Evolutionary conservation across 1,140 invertebrate species (phyloP), one percentile per base, ranked within the genome.

Genomic region (Lucilia sericata): DNA sequence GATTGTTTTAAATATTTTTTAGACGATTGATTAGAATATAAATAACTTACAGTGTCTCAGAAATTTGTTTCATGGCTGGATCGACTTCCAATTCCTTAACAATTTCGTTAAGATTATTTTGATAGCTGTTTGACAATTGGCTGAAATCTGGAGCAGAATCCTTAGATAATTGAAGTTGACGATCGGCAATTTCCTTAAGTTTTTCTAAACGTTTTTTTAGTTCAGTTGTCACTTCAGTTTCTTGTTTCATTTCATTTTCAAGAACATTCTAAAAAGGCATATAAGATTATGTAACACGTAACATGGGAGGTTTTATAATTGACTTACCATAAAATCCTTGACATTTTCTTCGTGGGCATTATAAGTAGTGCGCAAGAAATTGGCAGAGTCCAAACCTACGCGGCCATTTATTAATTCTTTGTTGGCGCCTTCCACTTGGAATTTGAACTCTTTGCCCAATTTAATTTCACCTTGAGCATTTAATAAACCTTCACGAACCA

Each of bases 341-440:
- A 95, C 91, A 86, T 95, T 94, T 5, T 95, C 94, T 49, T 93
- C 93, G 82, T 94, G 93, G 21, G 93, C 91, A 4, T 91, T 92
- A 84, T 94, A 94, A 25, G 94, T 93, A 5, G 93, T 93, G 89
- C 95, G 94, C 60, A 96, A 88, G 86, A 95, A 94, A 86, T 96
- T 94, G 13, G 93, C 91, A 49, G 96, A 93, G 82, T 95, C 92
- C 51, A 95, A 89, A 74, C 93, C 93, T 4, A 96, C 84, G 3
- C 93, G 92, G 1, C 92, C 92, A 83, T 93, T 92, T 51, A 93
- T 92, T 12, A 96, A 88, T 86, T 93, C 92, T 70, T 94, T 94
- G 0, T 91, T 91, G 2, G 92, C 92, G 14, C 92, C 92, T 17
- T 93, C 91, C 14, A 93, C 81, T 84, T 87, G 92, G 34, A 95